Evolutionary conservation across 1,140 invertebrate species (phyloP).

Genomic region (Penaeus vannamei): DNA sequence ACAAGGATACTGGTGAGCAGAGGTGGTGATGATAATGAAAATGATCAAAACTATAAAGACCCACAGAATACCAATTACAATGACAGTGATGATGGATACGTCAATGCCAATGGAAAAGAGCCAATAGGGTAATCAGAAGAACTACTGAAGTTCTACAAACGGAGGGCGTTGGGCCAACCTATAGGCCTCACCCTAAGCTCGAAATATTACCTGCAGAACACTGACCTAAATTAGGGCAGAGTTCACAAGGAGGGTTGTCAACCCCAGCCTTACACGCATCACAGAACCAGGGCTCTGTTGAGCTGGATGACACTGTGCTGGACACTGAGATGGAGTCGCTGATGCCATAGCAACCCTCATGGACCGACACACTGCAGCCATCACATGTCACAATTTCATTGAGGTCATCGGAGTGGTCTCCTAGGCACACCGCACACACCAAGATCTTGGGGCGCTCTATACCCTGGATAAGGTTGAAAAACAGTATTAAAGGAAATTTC

Average conservation of each 20-base stretch:
- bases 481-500: too few relatives aligned
- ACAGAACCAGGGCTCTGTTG: constrained; percentile 98
- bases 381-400: constrained; percentile 99
- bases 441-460: constrained; percentile 61
- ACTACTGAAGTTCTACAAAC: neutral
- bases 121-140: too few relatives aligned
- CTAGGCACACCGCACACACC: constrained; percentile 94
- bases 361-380: constrained; percentile 94
- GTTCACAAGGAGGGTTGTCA: constrained; percentile 86
- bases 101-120: too few relatives aligned
- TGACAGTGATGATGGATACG: too few relatives aligned
- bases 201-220: constrained; percentile 30
- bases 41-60: too few relatives aligned
- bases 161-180: neutral
- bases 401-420: constrained; percentile 90
- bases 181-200: too few relatives aligned
- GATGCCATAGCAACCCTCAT: constrained; percentile 98
- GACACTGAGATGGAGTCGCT: constrained; percentile 92
- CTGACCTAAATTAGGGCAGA: constrained; percentile 85
- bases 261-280: constrained; percentile 96
- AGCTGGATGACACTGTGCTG: constrained; percentile 90
- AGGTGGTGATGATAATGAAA: too few relatives aligned
- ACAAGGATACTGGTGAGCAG: too few relatives aligned
- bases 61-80: too few relatives aligned
- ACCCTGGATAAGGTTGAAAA: constrained; percentile 50